Conservation (phyloP, 2,797 vertebrate genomes). For the Benthosema pterotum region DNA sequence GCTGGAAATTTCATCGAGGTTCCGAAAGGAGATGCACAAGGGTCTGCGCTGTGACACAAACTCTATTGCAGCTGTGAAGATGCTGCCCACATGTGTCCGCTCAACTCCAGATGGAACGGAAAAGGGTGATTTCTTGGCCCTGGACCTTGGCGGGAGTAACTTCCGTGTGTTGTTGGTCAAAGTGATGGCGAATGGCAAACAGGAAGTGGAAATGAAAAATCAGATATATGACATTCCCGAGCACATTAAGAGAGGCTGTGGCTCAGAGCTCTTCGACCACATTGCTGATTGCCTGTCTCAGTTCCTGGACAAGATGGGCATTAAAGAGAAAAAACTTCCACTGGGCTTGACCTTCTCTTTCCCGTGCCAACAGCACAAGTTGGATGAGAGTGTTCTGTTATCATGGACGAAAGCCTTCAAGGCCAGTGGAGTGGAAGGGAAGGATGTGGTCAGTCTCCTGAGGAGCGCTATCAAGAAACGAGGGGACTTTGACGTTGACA, state of each 20-base stretch:
- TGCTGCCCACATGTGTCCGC: constrained; percentile 94
- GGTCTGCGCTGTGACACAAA: constrained; percentile 90
- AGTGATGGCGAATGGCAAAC: no score
- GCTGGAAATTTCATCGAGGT: constrained; percentile 87
- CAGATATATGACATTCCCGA: no score
- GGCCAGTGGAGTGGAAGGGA: constrained; percentile 91
- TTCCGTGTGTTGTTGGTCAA: no score
- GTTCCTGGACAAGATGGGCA: constrained; percentile 91
- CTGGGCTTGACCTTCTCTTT: constrained; percentile 98
- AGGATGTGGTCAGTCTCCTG: constrained; percentile 88
- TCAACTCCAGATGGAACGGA: constrained; percentile 97
- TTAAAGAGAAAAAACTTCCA: constrained; percentile 93
- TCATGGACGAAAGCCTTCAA: constrained; percentile 96
- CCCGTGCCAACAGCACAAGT: constrained; percentile 90
- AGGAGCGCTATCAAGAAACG: no score
- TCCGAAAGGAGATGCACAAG: constrained; percentile 94
- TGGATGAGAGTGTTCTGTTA: constrained; percentile 93
- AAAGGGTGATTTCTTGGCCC: no score
- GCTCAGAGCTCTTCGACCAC: constrained; percentile 95
- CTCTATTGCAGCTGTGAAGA: constrained; percentile 91
- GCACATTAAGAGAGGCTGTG: constrained; percentile 88
- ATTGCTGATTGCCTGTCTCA: constrained; percentile 90
- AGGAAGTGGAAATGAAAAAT: no score
- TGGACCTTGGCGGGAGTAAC: no score
- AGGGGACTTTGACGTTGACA: no score